Conservation (phyloP, 2,888 invertebrate species). For the Campaea margaritaria region DNA sequence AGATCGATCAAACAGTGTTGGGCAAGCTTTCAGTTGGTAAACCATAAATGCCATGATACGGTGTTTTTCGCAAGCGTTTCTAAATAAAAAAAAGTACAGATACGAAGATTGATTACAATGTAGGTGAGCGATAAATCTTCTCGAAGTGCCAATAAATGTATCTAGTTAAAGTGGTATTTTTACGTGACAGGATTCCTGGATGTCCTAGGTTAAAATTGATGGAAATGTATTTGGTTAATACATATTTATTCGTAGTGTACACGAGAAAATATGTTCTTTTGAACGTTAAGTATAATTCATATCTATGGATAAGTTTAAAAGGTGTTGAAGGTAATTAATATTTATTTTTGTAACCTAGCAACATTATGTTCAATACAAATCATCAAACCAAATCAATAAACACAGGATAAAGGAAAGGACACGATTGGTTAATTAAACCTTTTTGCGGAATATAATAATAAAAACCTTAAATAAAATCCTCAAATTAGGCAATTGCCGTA, state of each 20-base stretch:
- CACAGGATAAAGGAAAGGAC: too few relatives aligned
- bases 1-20: too few relatives aligned
- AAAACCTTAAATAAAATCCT: neutral
- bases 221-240: slow-evolving; percentile 8
- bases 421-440: too few relatives aligned
- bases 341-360: too few relatives aligned
- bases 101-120: slow-evolving; percentile 37
- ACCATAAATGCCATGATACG: neutral
- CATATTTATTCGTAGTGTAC: too few relatives aligned
- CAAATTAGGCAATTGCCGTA: neutral
- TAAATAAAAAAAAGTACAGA: slow-evolving; percentile 18
- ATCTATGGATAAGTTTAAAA: too few relatives aligned
- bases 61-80: slow-evolving; percentile 2
- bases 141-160: slow-evolving; percentile 39
- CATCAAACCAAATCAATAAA: too few relatives aligned
- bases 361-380: too few relatives aligned
- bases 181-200: slow-evolving; percentile 14
- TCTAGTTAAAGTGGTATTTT: slow-evolving; percentile 31
- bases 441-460: too few relatives aligned
- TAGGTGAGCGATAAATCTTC: slow-evolving; percentile 44
- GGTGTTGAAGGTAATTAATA: too few relatives aligned
- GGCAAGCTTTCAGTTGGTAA: neutral
- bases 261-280: too few relatives aligned
- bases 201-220: slow-evolving; percentile 15
- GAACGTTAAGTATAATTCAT: too few relatives aligned